These are phyloP conservation scores for Xylota segnis DNA, from an alignment of 2,888 invertebrate genomes.

Conservation along the genomic window DNA sequence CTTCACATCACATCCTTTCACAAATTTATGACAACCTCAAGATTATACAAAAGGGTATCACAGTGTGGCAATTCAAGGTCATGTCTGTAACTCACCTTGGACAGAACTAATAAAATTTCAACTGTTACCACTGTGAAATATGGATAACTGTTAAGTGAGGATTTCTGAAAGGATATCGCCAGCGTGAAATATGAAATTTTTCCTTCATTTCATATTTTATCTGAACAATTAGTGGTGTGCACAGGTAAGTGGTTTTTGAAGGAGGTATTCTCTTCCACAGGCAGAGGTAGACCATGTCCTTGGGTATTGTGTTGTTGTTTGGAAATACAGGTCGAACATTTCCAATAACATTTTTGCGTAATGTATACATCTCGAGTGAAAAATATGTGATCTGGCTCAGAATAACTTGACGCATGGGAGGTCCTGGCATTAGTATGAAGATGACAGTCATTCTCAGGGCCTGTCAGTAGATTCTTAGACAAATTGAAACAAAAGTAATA, in stretches of 20 bases:
- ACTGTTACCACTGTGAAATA: slow-evolving; percentile 38
- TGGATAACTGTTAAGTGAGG: slow-evolving; percentile 11
- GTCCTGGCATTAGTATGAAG: neutral
- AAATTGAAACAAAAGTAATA: too few relatives aligned
- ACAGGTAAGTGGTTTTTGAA: slow-evolving; percentile 40
- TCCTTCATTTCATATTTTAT: slow-evolving; percentile 52
- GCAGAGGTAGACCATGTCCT: neutral
- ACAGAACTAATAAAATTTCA: slow-evolving; percentile 53
- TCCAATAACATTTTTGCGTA: neutral
- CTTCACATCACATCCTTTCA: slow-evolving; percentile 56
- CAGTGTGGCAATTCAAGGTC: slow-evolving; percentile 46
- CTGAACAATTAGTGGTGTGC: slow-evolving; percentile 48
- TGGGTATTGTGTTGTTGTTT: slow-evolving; percentile 6
- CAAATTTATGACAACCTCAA: slow-evolving; percentile 66
- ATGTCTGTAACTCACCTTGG: slow-evolving; percentile 8
- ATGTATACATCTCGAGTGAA: neutral
- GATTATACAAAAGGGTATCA: slow-evolving; percentile 73
- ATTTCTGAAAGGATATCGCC: slow-evolving; percentile 35
- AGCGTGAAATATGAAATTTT: slow-evolving; percentile 69
- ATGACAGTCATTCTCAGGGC: neutral
- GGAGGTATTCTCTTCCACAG: neutral
- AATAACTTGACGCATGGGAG: neutral
- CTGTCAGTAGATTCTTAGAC: too few relatives aligned
- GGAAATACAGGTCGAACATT: too few relatives aligned
- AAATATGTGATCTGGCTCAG: neutral